Evolutionary conservation across 2,888 invertebrate species (phyloP).

Genomic region (Timema cristinae): DNA sequence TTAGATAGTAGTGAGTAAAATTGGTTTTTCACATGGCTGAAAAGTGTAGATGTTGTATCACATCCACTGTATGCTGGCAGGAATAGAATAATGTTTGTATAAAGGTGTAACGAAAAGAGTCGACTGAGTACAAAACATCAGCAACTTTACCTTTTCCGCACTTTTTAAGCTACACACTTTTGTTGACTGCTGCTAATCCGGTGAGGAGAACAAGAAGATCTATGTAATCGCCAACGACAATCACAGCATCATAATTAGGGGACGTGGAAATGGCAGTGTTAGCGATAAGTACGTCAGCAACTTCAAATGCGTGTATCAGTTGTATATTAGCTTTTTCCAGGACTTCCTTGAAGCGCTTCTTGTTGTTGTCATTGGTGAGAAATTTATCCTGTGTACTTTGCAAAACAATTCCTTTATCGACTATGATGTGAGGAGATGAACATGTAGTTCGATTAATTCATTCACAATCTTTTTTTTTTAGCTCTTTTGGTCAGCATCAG

Average conservation of each 20-base stretch:
- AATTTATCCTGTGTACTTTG: too few species aligned
- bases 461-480: too few species aligned
- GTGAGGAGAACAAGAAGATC: neutral
- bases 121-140: neutral
- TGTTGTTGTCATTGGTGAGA: too few species aligned
- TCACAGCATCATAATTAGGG: neutral
- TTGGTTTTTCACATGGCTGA: too few species aligned
- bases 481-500: too few species aligned
- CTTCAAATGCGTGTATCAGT: neutral
- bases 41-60: conserved; percentile 1
- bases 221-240: neutral
- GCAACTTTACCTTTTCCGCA: neutral
- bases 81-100: neutral
- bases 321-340: neutral
- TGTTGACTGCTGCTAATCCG: neutral
- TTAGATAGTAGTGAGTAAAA: neutral
- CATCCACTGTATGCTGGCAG: neutral
- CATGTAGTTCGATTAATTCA: too few species aligned
- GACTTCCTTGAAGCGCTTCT: too few species aligned
- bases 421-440: too few species aligned
- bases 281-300: neutral
- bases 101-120: neutral
- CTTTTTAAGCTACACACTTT: neutral
- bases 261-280: neutral
- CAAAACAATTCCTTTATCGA: too few species aligned